Base-by-base conservation (phyloP, 2,888 invertebrate species). In the Anoplius nigerrimus region DNA sequence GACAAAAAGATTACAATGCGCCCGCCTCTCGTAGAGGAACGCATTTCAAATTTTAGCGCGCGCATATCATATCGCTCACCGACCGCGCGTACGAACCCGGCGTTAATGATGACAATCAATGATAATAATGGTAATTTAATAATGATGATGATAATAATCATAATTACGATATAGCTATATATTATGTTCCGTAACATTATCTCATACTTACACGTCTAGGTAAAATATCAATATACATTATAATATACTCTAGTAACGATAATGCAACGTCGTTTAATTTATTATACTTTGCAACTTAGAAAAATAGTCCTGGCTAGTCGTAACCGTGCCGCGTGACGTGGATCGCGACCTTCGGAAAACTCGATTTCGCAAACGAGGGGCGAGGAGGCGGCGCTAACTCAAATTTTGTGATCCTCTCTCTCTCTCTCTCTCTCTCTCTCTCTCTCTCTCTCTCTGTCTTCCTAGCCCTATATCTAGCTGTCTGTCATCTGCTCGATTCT, bases 251-350 rank as follows among this genome's bases (percentile, higher is more conserved):
- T 88, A 88, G 84, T 87, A 88, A 88, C 87, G 87, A 87, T 85
- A 88, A 88, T 88, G 84, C 86, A 88, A 88, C 88, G 82, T 87
- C 75, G 80, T 87, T 34, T 85, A 88, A 87, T 88, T 87, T 85
- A 84, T 88, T 84, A 87, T 84, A 84, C 81, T 87, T 87, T 85
- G 88, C 87, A 88, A 88, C 84, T 88, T 87, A 88, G 86, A 88
- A 88, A 87, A 88, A 88, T 88, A 88, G 81, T 87, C 83, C 77
- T 84, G 83, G 82, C 78, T 82, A 79, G 78, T 77, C 82, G 82
- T 80, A 80, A 82, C 84, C 85, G 85, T 76, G 83, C 81, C 84
- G 82, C 83, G 78, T 77, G 64, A 78, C 69, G 68, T 16, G 43
- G 66, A 66, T 69, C 66, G 52, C 45, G n/a, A 27, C 21, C n/a